Evolutionary conservation across 2,797 vertebrate genomes (phyloP).

Genomic region (Smutsia temminckii): DNA sequence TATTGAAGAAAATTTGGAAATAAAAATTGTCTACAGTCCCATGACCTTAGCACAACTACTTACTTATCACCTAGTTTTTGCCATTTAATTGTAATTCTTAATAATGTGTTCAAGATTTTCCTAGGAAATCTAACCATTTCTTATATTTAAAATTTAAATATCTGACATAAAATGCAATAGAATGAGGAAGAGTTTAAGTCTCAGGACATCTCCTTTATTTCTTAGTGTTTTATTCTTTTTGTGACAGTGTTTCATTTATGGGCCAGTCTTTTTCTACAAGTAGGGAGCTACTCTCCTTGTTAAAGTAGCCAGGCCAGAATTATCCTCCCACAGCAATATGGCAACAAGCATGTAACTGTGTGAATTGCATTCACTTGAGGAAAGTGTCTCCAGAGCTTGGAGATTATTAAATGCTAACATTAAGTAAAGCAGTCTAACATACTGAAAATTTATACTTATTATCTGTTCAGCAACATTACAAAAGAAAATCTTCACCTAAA

Average conservation of each 20-base stretch:
- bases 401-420: not conserved
- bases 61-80: not conserved
- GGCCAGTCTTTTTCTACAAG: not conserved
- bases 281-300: not conserved
- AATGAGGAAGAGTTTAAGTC: constrained; percentile 24
- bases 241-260: not conserved
- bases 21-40: not conserved
- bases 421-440: not conserved
- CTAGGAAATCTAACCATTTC: not conserved
- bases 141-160: constrained; percentile 32
- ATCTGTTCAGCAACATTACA: not conserved
- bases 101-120: not conserved
- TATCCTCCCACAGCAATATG: not conserved
- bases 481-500: not conserved
- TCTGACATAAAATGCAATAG: not conserved
- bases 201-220: constrained; percentile 8
- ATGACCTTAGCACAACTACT: not conserved
- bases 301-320: not conserved
- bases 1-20: not conserved
- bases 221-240: constrained; percentile 8
- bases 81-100: constrained; percentile 21
- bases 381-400: not conserved
- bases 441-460: not conserved
- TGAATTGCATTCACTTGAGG: not conserved
- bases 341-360: not conserved